These are phyloP conservation scores for Malurus leucopterus DNA, from an alignment of 2,797 vertebrate genomes.

Conservation along the genomic window DNA sequence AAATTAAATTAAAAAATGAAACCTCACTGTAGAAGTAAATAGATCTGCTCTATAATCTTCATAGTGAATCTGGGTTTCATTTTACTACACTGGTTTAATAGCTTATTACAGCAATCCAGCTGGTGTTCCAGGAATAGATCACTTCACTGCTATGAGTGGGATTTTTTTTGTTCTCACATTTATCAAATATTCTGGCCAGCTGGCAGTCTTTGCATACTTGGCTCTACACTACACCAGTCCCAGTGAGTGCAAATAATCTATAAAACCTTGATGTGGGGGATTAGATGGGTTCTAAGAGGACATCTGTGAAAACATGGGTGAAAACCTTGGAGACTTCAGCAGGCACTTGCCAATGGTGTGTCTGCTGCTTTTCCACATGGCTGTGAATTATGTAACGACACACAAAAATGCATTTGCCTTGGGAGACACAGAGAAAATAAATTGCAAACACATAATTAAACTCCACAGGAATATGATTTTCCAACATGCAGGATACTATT, in stretches of 20 bases:
- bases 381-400: conserved; percentile 16
- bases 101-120: conserved; percentile 39
- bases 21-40: neutral
- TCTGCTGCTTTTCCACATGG: conserved; percentile 5
- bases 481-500: neutral
- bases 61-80: conserved; percentile 18
- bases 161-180: conserved; percentile 39
- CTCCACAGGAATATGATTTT: neutral
- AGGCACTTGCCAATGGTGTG: conserved; percentile 16
- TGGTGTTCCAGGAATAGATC: conserved; percentile 54
- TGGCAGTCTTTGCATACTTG: conserved; percentile 29
- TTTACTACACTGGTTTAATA: conserved; percentile 37
- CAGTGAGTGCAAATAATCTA: conserved; percentile 39
- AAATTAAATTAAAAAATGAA: neutral
- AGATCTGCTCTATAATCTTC: neutral
- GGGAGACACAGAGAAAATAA: neutral
- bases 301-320: conserved; percentile 43
- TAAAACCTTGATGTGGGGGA: conserved; percentile 39
- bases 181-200: conserved; percentile 48
- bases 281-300: conserved; percentile 6
- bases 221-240: neutral
- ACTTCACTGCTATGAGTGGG: conserved; percentile 17
- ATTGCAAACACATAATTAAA: conserved; percentile 16
- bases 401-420: neutral
- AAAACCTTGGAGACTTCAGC: neutral